Conservation (phyloP, 1,140 invertebrate genomes). For the Drosophila littoralis region DNA sequence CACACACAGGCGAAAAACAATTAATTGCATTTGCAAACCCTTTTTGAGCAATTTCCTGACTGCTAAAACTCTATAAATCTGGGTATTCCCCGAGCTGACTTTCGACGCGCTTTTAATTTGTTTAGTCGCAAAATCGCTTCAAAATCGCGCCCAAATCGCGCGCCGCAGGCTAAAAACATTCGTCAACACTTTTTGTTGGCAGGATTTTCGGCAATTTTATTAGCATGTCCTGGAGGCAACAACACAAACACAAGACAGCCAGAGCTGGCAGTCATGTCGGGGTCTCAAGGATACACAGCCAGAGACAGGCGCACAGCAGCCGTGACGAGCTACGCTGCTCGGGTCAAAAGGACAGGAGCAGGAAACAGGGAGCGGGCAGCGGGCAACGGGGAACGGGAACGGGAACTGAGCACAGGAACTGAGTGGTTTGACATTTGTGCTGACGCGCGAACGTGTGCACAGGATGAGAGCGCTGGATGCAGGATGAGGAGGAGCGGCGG, state of each 20-base stretch:
- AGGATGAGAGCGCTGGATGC: conserved; percentile 46
- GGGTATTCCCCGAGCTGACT: conserved; percentile 36
- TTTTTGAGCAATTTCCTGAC: conserved; percentile 35
- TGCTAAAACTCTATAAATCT: conserved; percentile 12
- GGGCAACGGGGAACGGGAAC: background rate
- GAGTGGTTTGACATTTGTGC: conserved; percentile 83
- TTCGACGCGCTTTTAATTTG: conserved; percentile 74
- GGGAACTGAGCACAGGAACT: conserved; percentile 47
- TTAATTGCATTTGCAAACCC: conserved; percentile 34
- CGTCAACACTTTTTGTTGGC: conserved; percentile 59
- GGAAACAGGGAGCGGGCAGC: background rate
- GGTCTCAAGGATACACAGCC: conserved; percentile 60
- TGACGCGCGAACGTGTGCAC: conserved; percentile 80
- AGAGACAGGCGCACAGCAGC: conserved; percentile 68
- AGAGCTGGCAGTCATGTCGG: background rate
- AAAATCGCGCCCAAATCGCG: conserved; percentile 45
- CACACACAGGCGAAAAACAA: conserved; percentile 3
- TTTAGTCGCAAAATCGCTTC: conserved; percentile 62
- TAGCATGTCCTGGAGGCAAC: conserved; percentile 69
- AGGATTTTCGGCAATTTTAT: conserved; percentile 79
- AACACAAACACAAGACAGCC: conserved; percentile 24
- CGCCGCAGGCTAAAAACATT: conserved; percentile 38
- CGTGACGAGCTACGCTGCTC: conserved; percentile 14
- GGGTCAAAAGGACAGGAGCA: background rate
- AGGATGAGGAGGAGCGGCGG: conserved; percentile 27